phyloP scores from a whole-genome alignment of 2,113 vertebrate genomes.

The Strix aluco region DNA sequence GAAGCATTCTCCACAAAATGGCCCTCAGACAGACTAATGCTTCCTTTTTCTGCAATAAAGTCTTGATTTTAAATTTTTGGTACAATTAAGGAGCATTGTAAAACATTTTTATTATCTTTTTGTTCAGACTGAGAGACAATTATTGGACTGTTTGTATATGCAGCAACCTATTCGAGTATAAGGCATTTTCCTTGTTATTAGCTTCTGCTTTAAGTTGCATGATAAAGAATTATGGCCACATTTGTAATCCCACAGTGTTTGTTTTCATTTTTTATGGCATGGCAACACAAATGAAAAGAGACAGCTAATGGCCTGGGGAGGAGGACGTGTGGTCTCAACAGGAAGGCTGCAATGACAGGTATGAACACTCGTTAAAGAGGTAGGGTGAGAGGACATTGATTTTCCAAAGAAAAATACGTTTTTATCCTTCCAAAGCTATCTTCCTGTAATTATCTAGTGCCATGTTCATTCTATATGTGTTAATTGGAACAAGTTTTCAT shows the following conservation, averaged over 20 bases:
- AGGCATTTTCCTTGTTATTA: slow-evolving; percentile 68
- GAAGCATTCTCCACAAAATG: slow-evolving; percentile 54
- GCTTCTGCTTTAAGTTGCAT: slow-evolving; percentile 64
- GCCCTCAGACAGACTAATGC: slow-evolving; percentile 56
- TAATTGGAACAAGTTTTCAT: slow-evolving; percentile 63
- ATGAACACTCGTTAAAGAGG: slow-evolving; percentile 22
- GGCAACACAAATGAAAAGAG: slow-evolving; percentile 51
- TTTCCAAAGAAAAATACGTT: slow-evolving; percentile 29
- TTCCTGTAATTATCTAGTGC: slow-evolving; percentile 46
- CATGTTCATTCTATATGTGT: not conserved
- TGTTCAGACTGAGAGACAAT: slow-evolving; percentile 67
- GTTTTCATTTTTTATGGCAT: slow-evolving; percentile 49
- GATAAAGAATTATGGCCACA: slow-evolving; percentile 60
- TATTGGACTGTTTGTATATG: slow-evolving; percentile 65
- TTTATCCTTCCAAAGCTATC: slow-evolving; percentile 34
- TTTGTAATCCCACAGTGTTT: slow-evolving; percentile 52
- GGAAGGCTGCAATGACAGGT: slow-evolving; percentile 38
- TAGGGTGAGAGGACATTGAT: slow-evolving; percentile 15
- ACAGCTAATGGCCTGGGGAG: slow-evolving; percentile 42
- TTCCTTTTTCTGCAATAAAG: slow-evolving; percentile 65
- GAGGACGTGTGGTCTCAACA: not conserved
- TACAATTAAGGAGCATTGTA: slow-evolving; percentile 62
- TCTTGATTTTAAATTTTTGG: slow-evolving; percentile 68
- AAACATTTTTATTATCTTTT: slow-evolving; percentile 73
- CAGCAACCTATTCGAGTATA: slow-evolving; percentile 65